phyloP scores from a whole-genome alignment of 2,797 vertebrate species.

The Potorous gilbertii region DNA sequence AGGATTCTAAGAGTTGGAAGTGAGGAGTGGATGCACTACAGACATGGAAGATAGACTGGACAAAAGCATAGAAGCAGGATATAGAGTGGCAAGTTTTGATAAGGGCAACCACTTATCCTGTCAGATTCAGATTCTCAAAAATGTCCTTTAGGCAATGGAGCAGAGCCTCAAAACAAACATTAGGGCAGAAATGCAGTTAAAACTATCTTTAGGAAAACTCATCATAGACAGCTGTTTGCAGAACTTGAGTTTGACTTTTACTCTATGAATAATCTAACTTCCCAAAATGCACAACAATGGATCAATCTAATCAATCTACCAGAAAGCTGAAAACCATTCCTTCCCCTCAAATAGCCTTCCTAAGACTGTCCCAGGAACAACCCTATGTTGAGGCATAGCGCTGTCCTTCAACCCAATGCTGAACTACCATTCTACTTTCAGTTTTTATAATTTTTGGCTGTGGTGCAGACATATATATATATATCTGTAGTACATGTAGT shows the following conservation, averaged over 20 bases:
- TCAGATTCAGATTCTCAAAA: not conserved
- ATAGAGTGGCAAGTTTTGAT: not conserved
- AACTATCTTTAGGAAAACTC: not conserved
- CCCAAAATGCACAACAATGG: not conserved
- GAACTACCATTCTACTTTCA: not conserved
- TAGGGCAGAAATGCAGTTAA: not conserved
- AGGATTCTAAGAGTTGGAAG: not conserved
- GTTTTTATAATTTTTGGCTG: not conserved
- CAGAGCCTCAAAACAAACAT: not conserved
- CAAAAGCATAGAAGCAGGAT: not conserved
- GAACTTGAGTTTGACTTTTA: not conserved
- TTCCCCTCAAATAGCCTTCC: not conserved
- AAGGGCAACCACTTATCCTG: not conserved
- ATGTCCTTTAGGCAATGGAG: not conserved
- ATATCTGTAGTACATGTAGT: not conserved
- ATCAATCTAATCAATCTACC: not conserved
- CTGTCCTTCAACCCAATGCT: not conserved
- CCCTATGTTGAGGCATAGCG: not conserved
- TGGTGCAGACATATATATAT: not conserved
- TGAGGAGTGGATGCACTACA: not conserved
- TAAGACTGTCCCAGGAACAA: not conserved
- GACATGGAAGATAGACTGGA: not conserved
- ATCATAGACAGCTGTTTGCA: not conserved
- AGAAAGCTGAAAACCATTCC: not conserved
- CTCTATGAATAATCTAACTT: not conserved